Percentiles rank a stretch among this genome's conserved stretches.
Conservation (phyloP, 2,797 vertebrate genomes). For the Notolabrus celidotus region DNA sequence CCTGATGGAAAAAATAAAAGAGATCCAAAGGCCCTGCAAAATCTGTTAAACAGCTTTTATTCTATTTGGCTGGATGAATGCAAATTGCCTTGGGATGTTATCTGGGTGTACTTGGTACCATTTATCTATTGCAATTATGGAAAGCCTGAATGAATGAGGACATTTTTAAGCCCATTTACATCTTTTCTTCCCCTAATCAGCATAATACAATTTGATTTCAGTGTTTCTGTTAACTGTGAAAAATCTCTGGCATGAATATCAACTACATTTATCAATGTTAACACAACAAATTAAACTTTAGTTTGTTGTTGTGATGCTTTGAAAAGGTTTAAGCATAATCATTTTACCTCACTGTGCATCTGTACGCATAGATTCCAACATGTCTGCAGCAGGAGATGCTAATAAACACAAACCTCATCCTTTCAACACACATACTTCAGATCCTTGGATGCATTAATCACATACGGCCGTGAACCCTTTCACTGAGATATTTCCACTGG, state of each 20-base stretch:
- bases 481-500: slow-evolving; percentile 48
- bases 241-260: background rate
- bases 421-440: slow-evolving; percentile 17
- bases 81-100: slow-evolving; percentile 12
- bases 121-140: slow-evolving; percentile 15
- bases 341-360: background rate
- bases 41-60: slow-evolving; percentile 46
- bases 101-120: slow-evolving; percentile 13
- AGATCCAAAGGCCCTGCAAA: slow-evolving; percentile 32
- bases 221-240: background rate
- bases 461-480: slow-evolving; percentile 24
- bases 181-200: slow-evolving; percentile 5
- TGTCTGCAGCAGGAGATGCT: background rate
- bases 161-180: slow-evolving; percentile 13
- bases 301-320: no score
- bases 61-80: slow-evolving; percentile 38
- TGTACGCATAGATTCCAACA: slow-evolving; percentile 1
- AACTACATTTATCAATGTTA: background rate
- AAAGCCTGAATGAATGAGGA: slow-evolving; percentile 1
- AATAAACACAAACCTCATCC: slow-evolving; percentile 28
- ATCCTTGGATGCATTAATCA: slow-evolving; percentile 43
- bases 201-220: background rate
- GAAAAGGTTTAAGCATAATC: background rate
- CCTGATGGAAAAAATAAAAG: slow-evolving; percentile 1
- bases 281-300: background rate